phyloP scores from a whole-genome alignment of 2,888 invertebrate genomes.

The Cheilosia vulpina region DNA sequence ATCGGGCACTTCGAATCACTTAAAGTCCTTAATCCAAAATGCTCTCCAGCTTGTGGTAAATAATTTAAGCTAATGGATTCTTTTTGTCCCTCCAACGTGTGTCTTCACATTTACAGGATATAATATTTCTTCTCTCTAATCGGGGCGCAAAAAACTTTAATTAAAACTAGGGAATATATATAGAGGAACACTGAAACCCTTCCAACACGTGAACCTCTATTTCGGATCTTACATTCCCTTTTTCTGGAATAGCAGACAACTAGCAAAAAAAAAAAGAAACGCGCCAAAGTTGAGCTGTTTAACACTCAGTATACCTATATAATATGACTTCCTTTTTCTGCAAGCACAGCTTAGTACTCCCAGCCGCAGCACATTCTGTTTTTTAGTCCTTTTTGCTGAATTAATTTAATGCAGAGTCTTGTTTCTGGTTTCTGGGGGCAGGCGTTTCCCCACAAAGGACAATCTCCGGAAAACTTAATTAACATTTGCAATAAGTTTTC shows the following conservation, averaged over 20 bases:
- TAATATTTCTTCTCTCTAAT: slow-evolving; percentile 37
- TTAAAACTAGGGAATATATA: slow-evolving; percentile 41
- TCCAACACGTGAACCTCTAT: slow-evolving; percentile 20
- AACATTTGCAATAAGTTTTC: slow-evolving; percentile 72
- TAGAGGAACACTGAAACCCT: slow-evolving; percentile 24
- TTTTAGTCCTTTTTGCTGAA: slow-evolving; percentile 34
- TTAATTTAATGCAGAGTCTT: slow-evolving; percentile 70
- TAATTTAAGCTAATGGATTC: slow-evolving; percentile 23
- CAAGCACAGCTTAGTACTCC: slow-evolving; percentile 19
- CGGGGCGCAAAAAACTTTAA: slow-evolving; percentile 62
- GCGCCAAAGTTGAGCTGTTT: slow-evolving; percentile 51
- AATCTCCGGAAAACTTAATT: slow-evolving; percentile 69
- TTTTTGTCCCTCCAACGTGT: not conserved
- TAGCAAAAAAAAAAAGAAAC: slow-evolving; percentile 5
- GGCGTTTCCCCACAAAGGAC: slow-evolving; percentile 42
- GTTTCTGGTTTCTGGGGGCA: slow-evolving; percentile 55
- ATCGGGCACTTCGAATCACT: not conserved
- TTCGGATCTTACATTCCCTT: too few relatives aligned
- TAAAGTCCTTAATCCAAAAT: not conserved
- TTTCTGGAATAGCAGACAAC: slow-evolving; percentile 6
- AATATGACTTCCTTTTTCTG: slow-evolving; percentile 45
- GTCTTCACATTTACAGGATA: slow-evolving; percentile 34
- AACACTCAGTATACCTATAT: slow-evolving; percentile 55
- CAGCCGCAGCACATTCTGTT: slow-evolving; percentile 3
- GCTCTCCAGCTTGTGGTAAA: slow-evolving; percentile 9